Evolutionary conservation across 2,888 invertebrate species (phyloP).

Genomic region (Lithosia quadra): DNA sequence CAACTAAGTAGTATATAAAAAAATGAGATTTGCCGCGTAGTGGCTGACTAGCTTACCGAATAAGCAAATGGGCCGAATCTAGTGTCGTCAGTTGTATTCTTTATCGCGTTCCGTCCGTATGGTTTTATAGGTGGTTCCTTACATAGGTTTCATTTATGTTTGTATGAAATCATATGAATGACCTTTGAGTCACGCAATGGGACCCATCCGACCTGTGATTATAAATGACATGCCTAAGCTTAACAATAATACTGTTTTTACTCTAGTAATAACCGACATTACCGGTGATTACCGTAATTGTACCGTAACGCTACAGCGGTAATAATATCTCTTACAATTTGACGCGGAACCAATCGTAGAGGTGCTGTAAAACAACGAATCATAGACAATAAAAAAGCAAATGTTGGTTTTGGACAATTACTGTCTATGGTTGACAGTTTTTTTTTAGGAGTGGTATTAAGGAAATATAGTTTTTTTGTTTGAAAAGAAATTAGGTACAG

Average conservation of each 20-base stretch:
- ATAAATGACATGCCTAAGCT: slow-evolving; percentile 43
- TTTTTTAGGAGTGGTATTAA: background rate
- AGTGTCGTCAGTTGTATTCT: too few species aligned
- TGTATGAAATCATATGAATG: slow-evolving; percentile 44
- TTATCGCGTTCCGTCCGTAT: too few species aligned
- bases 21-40: too few species aligned
- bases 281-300: slow-evolving; percentile 60
- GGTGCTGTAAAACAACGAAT: slow-evolving; percentile 3
- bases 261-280: slow-evolving; percentile 60
- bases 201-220: slow-evolving; percentile 43
- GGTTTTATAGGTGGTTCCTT: too few species aligned
- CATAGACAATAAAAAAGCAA: background rate
- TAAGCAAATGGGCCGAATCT: too few species aligned
- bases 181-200: slow-evolving; percentile 47
- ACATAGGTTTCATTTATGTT: too few species aligned
- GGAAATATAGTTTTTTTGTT: background rate
- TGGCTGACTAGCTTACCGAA: too few species aligned
- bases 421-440: background rate
- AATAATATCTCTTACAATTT: slow-evolving; percentile 70
- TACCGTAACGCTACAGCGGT: slow-evolving; percentile 51
- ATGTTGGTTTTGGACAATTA: background rate
- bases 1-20: too few species aligned
- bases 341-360: slow-evolving; percentile 47
- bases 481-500: background rate
- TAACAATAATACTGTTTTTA: slow-evolving; percentile 50